Percentiles rank a stretch among this genome's conserved stretches.
Evolutionary conservation across 2,888 invertebrate species (phyloP).

Genomic region (Plebejus melissa): DNA sequence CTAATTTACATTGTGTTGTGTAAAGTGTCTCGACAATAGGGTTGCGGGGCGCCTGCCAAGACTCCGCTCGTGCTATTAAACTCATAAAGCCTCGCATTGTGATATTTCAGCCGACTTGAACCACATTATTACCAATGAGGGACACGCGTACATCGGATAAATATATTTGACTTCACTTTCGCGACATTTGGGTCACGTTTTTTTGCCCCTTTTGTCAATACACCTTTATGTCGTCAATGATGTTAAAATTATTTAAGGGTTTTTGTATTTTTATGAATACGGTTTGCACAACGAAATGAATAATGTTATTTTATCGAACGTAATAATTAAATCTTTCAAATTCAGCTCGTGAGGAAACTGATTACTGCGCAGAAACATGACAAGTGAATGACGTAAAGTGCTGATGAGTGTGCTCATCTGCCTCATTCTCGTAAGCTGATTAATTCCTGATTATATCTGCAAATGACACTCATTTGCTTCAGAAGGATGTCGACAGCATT

Average conservation of each 20-base stretch:
- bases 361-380: constrained; percentile 1
- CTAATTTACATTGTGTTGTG: constrained; percentile 23
- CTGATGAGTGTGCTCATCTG: not conserved
- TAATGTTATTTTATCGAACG: not conserved
- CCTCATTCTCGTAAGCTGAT: not conserved
- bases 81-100: constrained; percentile 4
- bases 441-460: not conserved
- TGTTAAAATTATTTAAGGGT: not conserved
- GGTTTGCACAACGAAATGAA: not conserved
- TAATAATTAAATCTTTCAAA: not conserved
- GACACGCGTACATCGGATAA: not conserved
- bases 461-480: not conserved
- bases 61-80: constrained; percentile 13
- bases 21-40: constrained; percentile 21
- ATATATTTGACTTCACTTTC: not conserved
- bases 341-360: not conserved
- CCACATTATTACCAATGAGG: not conserved
- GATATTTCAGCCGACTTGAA: constrained; percentile 22
- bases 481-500: not conserved
- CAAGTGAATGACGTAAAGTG: constrained; percentile 9
- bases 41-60: not conserved
- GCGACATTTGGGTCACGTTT: not conserved
- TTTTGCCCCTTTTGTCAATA: not conserved
- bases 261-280: not conserved
- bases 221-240: not conserved